A percentile compares a stretch with the other conserved stretches of the same genome.
phyloP scores from a whole-genome alignment of 2,888 invertebrate genomes.

The Hylaea fasciaria region DNA sequence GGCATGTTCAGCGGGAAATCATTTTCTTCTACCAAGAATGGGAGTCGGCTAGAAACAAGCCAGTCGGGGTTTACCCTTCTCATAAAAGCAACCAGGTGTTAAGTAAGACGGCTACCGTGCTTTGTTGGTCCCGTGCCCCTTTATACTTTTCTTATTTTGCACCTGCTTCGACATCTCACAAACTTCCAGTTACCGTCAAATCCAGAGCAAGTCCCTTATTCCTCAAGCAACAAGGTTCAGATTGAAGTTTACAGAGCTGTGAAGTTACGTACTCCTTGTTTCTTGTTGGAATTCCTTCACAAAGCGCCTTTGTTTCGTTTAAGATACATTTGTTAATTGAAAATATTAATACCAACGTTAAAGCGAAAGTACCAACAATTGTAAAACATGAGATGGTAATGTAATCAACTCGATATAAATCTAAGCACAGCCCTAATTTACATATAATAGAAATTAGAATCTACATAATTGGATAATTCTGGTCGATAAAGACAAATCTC shows the following conservation, averaged over 20 bases:
- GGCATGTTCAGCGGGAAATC: background rate
- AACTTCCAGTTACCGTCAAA: slow-evolving; percentile 19
- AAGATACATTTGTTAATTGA: slow-evolving; percentile 54
- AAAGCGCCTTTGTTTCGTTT: slow-evolving; percentile 50
- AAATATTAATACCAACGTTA: slow-evolving; percentile 39
- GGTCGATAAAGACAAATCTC: slow-evolving; percentile 50
- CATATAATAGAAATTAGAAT: slow-evolving; percentile 61
- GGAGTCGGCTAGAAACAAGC: slow-evolving; percentile 17
- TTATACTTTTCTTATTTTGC: slow-evolving; percentile 58
- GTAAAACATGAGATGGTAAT: slow-evolving; percentile 47
- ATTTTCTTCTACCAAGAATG: slow-evolving; percentile 14
- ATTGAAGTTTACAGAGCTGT: slow-evolving; percentile 7
- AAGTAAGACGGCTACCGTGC: slow-evolving; percentile 48
- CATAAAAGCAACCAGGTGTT: slow-evolving; percentile 50
- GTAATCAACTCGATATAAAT: slow-evolving; percentile 46
- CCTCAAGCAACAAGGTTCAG: slow-evolving; percentile 27
- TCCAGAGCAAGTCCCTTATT: slow-evolving; percentile 23
- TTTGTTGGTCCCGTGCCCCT: slow-evolving; percentile 51
- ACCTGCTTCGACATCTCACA: slow-evolving; percentile 44
- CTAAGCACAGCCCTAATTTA: slow-evolving; percentile 47
- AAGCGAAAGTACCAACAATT: slow-evolving; percentile 37
- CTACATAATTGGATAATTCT: slow-evolving; percentile 51
- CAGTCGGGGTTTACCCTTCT: slow-evolving; percentile 34
- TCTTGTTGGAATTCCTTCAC: slow-evolving; percentile 42
- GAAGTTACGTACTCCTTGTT: slow-evolving; percentile 29